A percentile compares a stretch with the other conserved stretches of the same genome.
Conservation (phyloP, 2,888 invertebrate species). For the Lucinisca nassula region DNA sequence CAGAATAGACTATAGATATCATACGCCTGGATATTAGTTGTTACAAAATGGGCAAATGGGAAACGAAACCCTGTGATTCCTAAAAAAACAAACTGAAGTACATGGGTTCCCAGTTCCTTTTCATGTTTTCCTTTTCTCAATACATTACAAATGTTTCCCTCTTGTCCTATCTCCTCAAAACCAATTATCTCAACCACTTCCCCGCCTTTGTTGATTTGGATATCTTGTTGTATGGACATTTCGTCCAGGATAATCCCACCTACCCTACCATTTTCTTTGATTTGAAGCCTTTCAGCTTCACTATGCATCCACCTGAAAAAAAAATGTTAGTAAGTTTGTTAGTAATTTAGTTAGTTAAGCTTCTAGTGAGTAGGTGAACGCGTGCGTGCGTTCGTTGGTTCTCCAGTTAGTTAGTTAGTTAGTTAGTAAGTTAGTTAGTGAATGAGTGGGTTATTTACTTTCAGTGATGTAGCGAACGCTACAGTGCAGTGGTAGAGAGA, state of each 20-base stretch:
- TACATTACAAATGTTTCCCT: slow-evolving; percentile 43
- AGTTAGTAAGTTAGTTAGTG: background rate
- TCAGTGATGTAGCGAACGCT: no score
- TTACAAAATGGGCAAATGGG: slow-evolving; percentile 50
- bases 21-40: slow-evolving; percentile 18
- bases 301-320: slow-evolving; percentile 65
- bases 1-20: slow-evolving; percentile 47
- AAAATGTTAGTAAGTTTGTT: background rate
- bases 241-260: slow-evolving; percentile 68
- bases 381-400: no score
- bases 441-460: no score
- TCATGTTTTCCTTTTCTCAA: slow-evolving; percentile 52
- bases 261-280: slow-evolving; percentile 42
- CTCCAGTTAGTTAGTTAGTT: slow-evolving; percentile 6
- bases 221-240: slow-evolving; percentile 68
- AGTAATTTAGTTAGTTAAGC: background rate
- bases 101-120: slow-evolving; percentile 56
- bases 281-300: slow-evolving; percentile 49
- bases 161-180: slow-evolving; percentile 50
- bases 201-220: slow-evolving; percentile 57
- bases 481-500: no score
- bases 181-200: slow-evolving; percentile 63
- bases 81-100: slow-evolving; percentile 60
- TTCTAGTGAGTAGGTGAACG: background rate
- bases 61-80: slow-evolving; percentile 63